A percentile compares a stretch with the other conserved stretches of the same genome.
Evolutionary conservation across 2,888 invertebrate genomes (phyloP).

Genomic region (Acanthacorydalis orientalis): DNA sequence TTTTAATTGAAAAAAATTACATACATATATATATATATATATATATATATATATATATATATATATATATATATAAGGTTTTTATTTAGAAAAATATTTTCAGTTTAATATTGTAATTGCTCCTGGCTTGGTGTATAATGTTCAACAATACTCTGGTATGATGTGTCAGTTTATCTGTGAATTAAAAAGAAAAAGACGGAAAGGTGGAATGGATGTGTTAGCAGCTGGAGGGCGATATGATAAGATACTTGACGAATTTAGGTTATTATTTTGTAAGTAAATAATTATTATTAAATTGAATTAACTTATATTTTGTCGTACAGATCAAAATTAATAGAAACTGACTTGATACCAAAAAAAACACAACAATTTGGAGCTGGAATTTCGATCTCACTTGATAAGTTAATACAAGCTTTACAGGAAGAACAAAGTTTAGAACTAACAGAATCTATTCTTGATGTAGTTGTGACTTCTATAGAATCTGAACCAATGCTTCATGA

Average conservation of each 20-base stretch:
- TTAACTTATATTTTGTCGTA: neutral
- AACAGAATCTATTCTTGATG: constrained; percentile 37
- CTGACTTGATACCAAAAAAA: constrained; percentile 20
- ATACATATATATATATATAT: too few species aligned
- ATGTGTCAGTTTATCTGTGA: constrained; percentile 50
- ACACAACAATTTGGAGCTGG: constrained; percentile 50
- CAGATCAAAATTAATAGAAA: constrained; percentile 16
- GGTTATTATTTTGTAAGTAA: constrained; percentile 26
- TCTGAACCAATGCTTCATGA: constrained; percentile 37
- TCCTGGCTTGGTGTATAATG: constrained; percentile 41
- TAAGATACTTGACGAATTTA: constrained; percentile 53
- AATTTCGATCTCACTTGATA: constrained; percentile 70
- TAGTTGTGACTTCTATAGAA: constrained; percentile 49
- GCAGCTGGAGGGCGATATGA: constrained; percentile 88
- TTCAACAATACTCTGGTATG: constrained; percentile 47
- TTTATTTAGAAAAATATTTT: constrained; percentile 14
- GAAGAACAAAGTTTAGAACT: constrained; percentile 21
- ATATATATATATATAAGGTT: too few species aligned
- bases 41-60: too few species aligned
- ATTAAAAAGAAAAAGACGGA: constrained; percentile 33
- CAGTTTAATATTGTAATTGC: constrained; percentile 43
- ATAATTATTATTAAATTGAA: neutral
- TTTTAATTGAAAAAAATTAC: too few species aligned
- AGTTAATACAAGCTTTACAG: constrained; percentile 45
- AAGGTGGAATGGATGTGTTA: constrained; percentile 46